Base-by-base conservation (phyloP, 1,140 invertebrate species). In the Pseudomyrmex cubaensis region DNA sequence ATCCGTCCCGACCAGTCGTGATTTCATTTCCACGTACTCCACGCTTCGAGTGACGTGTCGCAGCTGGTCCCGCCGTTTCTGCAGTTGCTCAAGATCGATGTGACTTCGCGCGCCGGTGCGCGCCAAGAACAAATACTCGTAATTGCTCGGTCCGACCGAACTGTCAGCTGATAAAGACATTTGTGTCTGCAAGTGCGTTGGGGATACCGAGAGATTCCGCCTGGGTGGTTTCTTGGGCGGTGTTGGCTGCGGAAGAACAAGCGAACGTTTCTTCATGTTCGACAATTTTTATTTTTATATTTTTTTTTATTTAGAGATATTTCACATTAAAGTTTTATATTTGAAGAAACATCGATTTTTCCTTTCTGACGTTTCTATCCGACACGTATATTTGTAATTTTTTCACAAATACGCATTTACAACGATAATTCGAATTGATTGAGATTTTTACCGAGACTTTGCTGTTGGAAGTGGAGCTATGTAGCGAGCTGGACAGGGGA, bases 221-320 rank as follows among this genome's bases (percentile, higher is more conserved):
- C 98, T 95, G 0, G 98, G 98, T 72, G 98, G 97, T 93, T 98
- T 98, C 93, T 98, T 98, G 3, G 97, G 97, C 48, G 97, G 97
- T 50, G 97, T 97, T 59, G 97, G 96, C 95, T 97, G 95, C n/a
- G 94, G 92, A 54, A 86, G 74, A 70, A 72, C 15, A 80, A 48
- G 44, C 52, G 35, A 46, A 80, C 13, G 48, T 70, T 69, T 69
- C 35, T 57, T 57, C 35, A 85, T 22, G 2, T n/a, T 57, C 52
- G 44, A 20, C 4, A 9, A 50, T 12, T 44, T 59, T 20, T 44
- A 50, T 52, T 44, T 50, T 20, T 20, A 20, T 20, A 20, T 20
- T 20, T 35, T 35, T 35, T 35, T 35, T 0, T 0, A 5, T 35
- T 35, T 35, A 35, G 0, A 35, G 35, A 35, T 35, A 35, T 35